These are phyloP conservation scores for Drosophila atripex DNA, from an alignment of 2,888 invertebrate genomes.

Conservation along the genomic window DNA sequence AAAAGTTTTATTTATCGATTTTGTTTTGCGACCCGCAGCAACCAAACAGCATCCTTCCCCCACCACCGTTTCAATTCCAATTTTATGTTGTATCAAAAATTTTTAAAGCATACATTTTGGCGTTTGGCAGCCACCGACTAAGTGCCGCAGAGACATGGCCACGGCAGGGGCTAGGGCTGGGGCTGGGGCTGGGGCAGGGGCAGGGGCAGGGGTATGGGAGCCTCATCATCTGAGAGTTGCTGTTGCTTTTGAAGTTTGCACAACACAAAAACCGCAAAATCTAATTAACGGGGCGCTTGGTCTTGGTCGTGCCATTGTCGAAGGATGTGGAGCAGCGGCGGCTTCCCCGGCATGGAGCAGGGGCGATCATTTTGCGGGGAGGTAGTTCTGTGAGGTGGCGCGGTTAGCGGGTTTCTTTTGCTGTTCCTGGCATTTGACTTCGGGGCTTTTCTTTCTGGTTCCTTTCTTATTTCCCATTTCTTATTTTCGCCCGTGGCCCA, in stretches of 20 bases:
- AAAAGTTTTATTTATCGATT: slow-evolving; percentile 74
- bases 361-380: slow-evolving; percentile 17
- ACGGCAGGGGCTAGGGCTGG: neutral
- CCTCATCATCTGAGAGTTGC: slow-evolving; percentile 45
- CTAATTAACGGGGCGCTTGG: slow-evolving; percentile 73
- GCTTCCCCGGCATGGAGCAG: neutral
- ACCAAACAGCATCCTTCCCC: slow-evolving; percentile 17
- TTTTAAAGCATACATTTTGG: slow-evolving; percentile 75
- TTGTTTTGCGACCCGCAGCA: slow-evolving; percentile 60
- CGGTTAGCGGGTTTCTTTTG: slow-evolving; percentile 47
- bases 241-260: slow-evolving; percentile 75
- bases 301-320: slow-evolving; percentile 49
- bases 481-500: slow-evolving; percentile 20
- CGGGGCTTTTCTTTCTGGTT: slow-evolving; percentile 21
- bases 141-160: slow-evolving; percentile 13
- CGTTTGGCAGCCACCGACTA: slow-evolving; percentile 60
- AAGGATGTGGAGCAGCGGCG: neutral
- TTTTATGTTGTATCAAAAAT: slow-evolving; percentile 69
- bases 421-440: slow-evolving; percentile 62
- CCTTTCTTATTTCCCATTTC: slow-evolving; percentile 17
- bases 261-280: slow-evolving; percentile 78
- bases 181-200: neutral
- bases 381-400: slow-evolving; percentile 48
- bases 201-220: neutral
- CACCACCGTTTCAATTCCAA: slow-evolving; percentile 64